A percentile compares a stretch with the other conserved stretches of the same genome.
phyloP scores from a whole-genome alignment of 2,797 vertebrate genomes.

The Distichodus sexfasciatus region DNA sequence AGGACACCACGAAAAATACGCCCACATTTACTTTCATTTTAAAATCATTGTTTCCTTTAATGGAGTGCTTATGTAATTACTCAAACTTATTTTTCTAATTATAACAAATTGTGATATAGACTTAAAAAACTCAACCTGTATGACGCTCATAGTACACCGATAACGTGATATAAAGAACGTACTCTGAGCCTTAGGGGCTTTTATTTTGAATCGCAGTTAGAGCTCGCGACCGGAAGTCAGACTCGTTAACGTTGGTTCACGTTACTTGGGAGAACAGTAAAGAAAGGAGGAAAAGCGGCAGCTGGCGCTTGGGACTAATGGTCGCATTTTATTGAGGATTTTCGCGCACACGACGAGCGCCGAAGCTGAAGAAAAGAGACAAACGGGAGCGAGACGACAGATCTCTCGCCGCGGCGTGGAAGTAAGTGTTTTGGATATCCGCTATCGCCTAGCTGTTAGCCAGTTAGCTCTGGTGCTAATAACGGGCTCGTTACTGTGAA shows the following conservation, averaged over 20 bases:
- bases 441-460: constrained; percentile 7
- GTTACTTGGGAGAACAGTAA: constrained; percentile 48
- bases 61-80: too few relatives aligned
- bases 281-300: constrained; percentile 47
- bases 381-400: background rate
- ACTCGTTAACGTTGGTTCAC: constrained; percentile 45
- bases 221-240: constrained; percentile 41
- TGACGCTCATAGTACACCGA: too few relatives aligned
- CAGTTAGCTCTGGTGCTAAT: background rate
- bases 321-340: constrained; percentile 3
- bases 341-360: background rate
- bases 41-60: too few relatives aligned
- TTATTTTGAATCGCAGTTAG: constrained; percentile 43
- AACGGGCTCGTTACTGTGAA: background rate
- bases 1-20: too few relatives aligned
- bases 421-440: constrained; percentile 22
- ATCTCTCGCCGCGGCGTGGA: constrained; percentile 7
- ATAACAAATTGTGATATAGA: too few relatives aligned
- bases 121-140: too few relatives aligned
- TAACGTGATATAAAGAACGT: background rate
- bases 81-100: too few relatives aligned
- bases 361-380: background rate
- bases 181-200: background rate
- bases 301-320: background rate
- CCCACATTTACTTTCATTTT: too few relatives aligned